Evolutionary conservation across 2,113 vertebrate species (phyloP), one percentile per base, ranked within the genome.

Genomic region (Nothocercus julius): DNA sequence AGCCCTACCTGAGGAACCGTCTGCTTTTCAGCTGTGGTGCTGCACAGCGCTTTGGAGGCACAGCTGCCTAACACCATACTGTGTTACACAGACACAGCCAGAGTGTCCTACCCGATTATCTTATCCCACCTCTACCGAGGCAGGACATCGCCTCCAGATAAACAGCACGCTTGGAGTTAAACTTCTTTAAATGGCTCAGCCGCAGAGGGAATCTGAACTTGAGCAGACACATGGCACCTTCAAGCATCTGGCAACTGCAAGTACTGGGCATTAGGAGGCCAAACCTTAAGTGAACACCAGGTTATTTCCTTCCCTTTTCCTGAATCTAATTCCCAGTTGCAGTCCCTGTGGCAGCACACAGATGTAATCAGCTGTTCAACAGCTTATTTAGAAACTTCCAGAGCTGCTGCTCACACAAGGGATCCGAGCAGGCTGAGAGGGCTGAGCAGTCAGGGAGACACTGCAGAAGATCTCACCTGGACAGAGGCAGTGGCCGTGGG

Each of bases 61-160:
- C 0, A 0, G 2, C 28, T 38, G 17, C 34, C 32, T 9, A 13
- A 51, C 1, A 3, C 1, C 13, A 25, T 5, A 7, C 4, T 49
- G 40, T 44, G 56, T 56, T 38, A 45, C 6, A 3, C 10, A 40
- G 47, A 24, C 49, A 19, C 22, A 67, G 61, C 19, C 75, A 4
- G 27, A 61, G 44, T 0, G 19, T 82, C 61, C 69, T n/a, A 21
- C 21, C 12, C 1, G 21, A 70, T 85, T 5, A 34, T 25, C 58
- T 56, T 7, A 0, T 14, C 42, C 66, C 66, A 1, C 9, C 53
- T 56, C 34, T 9, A 24, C 34, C 2, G 4, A 17, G 28, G 13
- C 47, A 10, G 7, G 4, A 2, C 0, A 0, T 13, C 44, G 47
- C 16, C 67, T 24, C 42, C 30, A 15, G 32, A 69, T 4, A 24